phyloP scores from a whole-genome alignment of 2,888 invertebrate species.

The Chrysina gloriosa region DNA sequence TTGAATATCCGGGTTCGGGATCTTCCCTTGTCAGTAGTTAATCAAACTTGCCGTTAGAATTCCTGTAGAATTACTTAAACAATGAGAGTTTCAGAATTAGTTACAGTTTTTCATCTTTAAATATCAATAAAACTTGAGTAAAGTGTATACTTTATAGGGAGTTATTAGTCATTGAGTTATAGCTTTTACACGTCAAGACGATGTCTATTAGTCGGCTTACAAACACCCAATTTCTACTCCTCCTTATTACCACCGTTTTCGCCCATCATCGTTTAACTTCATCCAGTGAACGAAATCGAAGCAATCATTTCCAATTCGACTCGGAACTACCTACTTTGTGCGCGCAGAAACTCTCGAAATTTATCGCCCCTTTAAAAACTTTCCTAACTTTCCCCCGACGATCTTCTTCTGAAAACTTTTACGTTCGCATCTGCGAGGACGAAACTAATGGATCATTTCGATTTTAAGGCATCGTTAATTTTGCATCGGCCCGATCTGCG shows the following conservation, averaged over 20 bases:
- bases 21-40: no score
- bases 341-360: slow-evolving; percentile 9
- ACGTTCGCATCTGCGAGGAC: slow-evolving; percentile 19
- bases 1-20: no score
- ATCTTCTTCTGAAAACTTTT: slow-evolving; percentile 32
- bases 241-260: not conserved
- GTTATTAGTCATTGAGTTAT: no score
- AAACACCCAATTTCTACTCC: no score
- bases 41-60: no score
- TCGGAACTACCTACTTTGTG: not conserved
- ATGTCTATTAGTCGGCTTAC: no score
- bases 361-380: slow-evolving; percentile 29
- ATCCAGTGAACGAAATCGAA: slow-evolving; percentile 10
- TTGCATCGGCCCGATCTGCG: slow-evolving; percentile 12
- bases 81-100: no score
- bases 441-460: slow-evolving; percentile 37
- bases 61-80: no score
- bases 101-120: no score
- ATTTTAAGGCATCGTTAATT: slow-evolving; percentile 37
- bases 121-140: no score
- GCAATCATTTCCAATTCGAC: slow-evolving; percentile 15
- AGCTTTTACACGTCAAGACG: no score
- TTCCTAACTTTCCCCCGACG: not conserved
- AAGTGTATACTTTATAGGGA: no score
- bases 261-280: not conserved